A percentile compares a stretch with the other conserved stretches of the same genome.
phyloP scores from a whole-genome alignment of 2,797 vertebrate species.

The Brachyalestes nurse region DNA sequence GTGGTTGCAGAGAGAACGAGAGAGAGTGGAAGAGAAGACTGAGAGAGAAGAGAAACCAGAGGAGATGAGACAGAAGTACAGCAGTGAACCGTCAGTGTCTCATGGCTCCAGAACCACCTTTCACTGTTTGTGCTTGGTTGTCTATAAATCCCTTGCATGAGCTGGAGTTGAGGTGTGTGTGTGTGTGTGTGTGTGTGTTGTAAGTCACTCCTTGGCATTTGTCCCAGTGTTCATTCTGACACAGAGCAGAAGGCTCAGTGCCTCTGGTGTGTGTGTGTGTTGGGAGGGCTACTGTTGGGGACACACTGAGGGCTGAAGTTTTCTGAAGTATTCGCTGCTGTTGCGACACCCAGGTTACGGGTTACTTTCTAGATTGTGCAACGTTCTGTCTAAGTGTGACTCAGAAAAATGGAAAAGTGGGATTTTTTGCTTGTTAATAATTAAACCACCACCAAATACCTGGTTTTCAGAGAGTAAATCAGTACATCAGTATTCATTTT shows the following conservation, averaged over 20 bases:
- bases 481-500: background rate
- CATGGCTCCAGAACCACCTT: background rate
- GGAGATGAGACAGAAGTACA: background rate
- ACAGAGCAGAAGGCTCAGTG: background rate
- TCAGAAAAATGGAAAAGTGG: background rate
- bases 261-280: background rate
- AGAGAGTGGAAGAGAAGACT: background rate
- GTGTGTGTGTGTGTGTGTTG: conserved; percentile 4
- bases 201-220: conserved; percentile 1
- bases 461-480: too few species aligned
- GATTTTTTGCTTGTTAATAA: background rate
- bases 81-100: background rate
- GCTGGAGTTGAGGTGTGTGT: background rate
- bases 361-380: background rate
- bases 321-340: background rate
- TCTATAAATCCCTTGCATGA: conserved; percentile 28
- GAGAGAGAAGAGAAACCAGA: background rate
- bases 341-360: background rate
- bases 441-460: too few species aligned
- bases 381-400: background rate
- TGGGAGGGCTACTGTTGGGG: background rate
- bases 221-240: background rate
- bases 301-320: background rate
- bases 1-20: background rate
- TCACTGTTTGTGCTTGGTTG: conserved; percentile 25